Conservation (phyloP, 2,888 invertebrate species). For the Phengaris arion region DNA sequence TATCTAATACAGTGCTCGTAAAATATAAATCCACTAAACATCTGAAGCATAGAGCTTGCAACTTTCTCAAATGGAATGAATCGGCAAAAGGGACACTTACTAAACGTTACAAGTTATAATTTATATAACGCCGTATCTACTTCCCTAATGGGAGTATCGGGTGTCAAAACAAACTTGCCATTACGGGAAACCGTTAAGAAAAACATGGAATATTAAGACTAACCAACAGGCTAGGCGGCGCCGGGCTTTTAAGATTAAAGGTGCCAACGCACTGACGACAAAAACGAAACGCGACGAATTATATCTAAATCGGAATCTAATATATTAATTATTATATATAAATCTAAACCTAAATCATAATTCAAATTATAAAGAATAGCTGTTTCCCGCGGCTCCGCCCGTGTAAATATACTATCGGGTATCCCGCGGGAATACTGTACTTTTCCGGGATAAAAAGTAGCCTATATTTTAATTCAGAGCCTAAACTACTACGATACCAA, state of each 20-base stretch:
- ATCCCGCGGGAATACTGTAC: too few relatives aligned
- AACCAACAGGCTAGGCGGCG: neutral
- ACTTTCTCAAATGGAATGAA: neutral
- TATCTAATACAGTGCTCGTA: too few relatives aligned
- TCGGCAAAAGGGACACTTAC: neutral
- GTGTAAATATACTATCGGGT: too few relatives aligned
- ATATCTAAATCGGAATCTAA: too few relatives aligned
- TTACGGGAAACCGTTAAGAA: constrained; percentile 8
- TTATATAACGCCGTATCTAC: neutral
- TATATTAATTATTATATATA: too few relatives aligned
- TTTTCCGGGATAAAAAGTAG: too few relatives aligned
- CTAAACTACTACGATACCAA: too few relatives aligned
- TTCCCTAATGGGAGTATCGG: constrained; percentile 17
- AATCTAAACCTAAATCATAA: too few relatives aligned
- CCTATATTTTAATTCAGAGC: too few relatives aligned
- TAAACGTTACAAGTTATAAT: constrained; percentile 8
- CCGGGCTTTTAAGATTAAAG: neutral
- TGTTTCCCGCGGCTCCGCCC: too few relatives aligned
- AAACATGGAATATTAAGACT: constrained; percentile 11
- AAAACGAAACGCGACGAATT: neutral
- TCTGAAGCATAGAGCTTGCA: neutral
- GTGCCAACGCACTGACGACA: neutral
- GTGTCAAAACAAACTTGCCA: constrained; percentile 18
- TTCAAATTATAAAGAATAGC: too few relatives aligned
- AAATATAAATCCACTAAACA: too few relatives aligned